Conservation (phyloP, 2,113 vertebrate genomes). For the Rhinichthys klamathensis region DNA sequence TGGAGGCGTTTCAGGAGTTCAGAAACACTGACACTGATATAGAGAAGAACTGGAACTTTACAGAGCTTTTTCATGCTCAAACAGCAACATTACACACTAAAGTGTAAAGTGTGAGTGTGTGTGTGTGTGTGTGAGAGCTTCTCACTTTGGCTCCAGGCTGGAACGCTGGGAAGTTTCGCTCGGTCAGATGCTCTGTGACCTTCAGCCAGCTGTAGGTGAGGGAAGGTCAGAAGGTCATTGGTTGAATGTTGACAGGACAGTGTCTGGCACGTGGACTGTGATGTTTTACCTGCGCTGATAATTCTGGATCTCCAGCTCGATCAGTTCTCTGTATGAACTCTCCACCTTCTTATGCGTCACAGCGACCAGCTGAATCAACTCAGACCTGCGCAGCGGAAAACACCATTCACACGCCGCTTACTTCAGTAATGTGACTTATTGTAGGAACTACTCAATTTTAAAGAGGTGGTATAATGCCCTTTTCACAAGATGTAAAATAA, state of each 20-base stretch:
- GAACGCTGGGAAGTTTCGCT: constrained; percentile 86
- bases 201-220: constrained; percentile 84
- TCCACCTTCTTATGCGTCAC: constrained; percentile 93
- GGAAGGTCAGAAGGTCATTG: neutral
- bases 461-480: too few relatives aligned
- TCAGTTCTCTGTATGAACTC: constrained; percentile 87
- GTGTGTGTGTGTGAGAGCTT: neutral
- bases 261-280: neutral
- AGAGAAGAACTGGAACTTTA: too few relatives aligned
- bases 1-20: too few relatives aligned
- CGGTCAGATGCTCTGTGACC: constrained; percentile 86
- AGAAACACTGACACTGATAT: too few relatives aligned
- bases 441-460: neutral
- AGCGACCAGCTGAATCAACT: constrained; percentile 94
- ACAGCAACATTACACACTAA: too few relatives aligned
- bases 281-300: constrained; percentile 89
- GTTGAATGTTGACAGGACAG: too few relatives aligned
- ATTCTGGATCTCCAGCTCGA: constrained; percentile 90
- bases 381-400: constrained; percentile 79
- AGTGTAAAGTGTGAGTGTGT: too few relatives aligned
- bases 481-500: too few relatives aligned
- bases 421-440: neutral
- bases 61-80: too few relatives aligned
- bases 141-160: constrained; percentile 91
- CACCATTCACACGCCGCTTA: neutral